Evolutionary conservation across 1,140 invertebrate species (phyloP).

Genomic region (Lysiphlebus fabarum): DNA sequence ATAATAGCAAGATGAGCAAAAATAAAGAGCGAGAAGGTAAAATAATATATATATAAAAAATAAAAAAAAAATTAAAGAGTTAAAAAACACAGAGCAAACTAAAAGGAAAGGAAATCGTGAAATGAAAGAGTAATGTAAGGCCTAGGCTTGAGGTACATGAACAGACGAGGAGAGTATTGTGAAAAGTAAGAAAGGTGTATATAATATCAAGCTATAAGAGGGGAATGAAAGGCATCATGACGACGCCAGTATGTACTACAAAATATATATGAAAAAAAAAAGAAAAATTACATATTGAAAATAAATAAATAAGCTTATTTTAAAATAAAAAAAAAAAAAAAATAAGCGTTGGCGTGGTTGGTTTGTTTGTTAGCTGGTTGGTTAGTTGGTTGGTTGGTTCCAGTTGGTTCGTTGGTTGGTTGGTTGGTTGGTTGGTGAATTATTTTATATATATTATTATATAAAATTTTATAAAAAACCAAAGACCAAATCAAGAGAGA

Average conservation of each 20-base stretch:
- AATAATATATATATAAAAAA: conserved; percentile 11
- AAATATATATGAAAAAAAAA: not conserved
- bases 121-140: conserved; percentile 2
- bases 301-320: not conserved
- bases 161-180: not conserved
- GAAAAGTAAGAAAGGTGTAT: conserved; percentile 10
- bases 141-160: not conserved
- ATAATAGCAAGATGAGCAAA: too few relatives aligned
- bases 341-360: conserved; percentile 1
- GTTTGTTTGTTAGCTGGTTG: too few relatives aligned
- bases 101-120: not conserved
- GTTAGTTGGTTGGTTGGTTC: too few relatives aligned
- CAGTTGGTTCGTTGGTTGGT: not conserved
- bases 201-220: not conserved
- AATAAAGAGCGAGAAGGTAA: conserved; percentile 11
- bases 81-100: not conserved
- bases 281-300: too few relatives aligned
- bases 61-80: conserved; percentile 19
- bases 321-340: not conserved
- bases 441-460: conserved; percentile 4
- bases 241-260: conserved; percentile 1
- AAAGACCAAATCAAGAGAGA: too few relatives aligned
- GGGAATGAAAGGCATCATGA: conserved; percentile 9
- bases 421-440: not conserved
- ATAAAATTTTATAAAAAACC: too few relatives aligned